These are phyloP conservation scores for Psix sp. DNA, from an alignment of 1,140 invertebrate species.

Conservation along the genomic window DNA sequence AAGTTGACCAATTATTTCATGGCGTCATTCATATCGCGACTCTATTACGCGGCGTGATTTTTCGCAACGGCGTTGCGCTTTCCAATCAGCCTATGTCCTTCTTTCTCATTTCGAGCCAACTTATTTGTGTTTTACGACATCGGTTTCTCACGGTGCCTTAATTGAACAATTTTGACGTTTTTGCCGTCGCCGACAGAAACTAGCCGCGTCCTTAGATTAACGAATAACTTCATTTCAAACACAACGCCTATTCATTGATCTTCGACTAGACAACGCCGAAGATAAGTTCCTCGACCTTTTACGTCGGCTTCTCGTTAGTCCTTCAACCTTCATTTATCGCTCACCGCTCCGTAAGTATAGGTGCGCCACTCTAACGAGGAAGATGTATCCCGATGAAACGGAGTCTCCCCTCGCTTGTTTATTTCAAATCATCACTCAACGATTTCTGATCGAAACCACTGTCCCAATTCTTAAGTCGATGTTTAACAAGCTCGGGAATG, in stretches of 20 bases:
- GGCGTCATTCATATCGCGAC: conserved; percentile 55
- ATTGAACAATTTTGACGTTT: conserved; percentile 52
- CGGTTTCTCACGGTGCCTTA: conserved; percentile 43
- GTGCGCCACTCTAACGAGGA: too few relatives aligned
- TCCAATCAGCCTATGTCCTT: conserved; percentile 38
- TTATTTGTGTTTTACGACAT: conserved; percentile 54
- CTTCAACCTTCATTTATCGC: conserved; percentile 64
- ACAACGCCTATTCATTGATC: conserved; percentile 38
- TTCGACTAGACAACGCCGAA: conserved; percentile 30
- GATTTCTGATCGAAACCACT: too few relatives aligned
- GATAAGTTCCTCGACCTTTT: conserved; percentile 53
- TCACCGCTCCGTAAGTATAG: conserved; percentile 48
- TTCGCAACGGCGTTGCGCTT: conserved; percentile 51
- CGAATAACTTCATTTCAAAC: conserved; percentile 42
- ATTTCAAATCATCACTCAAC: too few relatives aligned
- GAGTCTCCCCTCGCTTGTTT: too few relatives aligned
- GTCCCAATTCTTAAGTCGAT: too few relatives aligned
- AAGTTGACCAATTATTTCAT: conserved; percentile 44
- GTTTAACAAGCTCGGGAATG: too few relatives aligned
- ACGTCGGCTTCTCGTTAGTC: conserved; percentile 42
- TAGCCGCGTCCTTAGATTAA: conserved; percentile 49
- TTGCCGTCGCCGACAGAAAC: conserved; percentile 27
- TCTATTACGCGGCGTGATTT: conserved; percentile 50
- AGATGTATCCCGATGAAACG: too few relatives aligned
- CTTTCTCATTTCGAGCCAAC: conserved; percentile 31